Base-by-base conservation (phyloP, 1,140 invertebrate species). In the Philotrypesis tridentata region DNA sequence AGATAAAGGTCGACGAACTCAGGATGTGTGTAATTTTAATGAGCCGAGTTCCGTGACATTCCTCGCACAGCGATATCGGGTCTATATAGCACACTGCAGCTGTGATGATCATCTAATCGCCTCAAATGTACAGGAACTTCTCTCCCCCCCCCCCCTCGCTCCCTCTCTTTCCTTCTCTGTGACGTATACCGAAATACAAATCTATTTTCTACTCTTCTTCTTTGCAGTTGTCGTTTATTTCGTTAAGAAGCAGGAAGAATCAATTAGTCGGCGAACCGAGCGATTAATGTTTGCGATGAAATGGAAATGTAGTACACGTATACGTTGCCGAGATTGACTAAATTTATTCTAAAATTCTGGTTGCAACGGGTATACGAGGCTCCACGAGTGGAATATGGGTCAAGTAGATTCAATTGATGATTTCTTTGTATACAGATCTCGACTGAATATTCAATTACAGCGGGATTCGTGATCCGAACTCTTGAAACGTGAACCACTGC, bases 1-100 rank as follows among this genome's bases (percentile, higher is more conserved):
- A 80, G 79, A 74, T 67, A 67, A 68, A 74, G 79, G 79, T 74
- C 79, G 37, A 65, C 37, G 79, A 74, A 67, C 71, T 31, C 68
- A n/a, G 70, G 75, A 60, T 75, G 65, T 27, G 31, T 65, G 70
- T 63, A 80, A 65, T 73, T 60, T 73, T 80, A 80, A 73, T 25
- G 31, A 48, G 60, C 21, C 48, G 0, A 21, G 21, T 6, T 55
- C 68, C 23, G 61, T 27, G 40, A 33, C 33, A 37, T 37, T 67
- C 40, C 31, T 43, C 27, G 0, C 43, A 27, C 14, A 43, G 12
- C 12, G 33, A 43, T 14, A 43, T 25, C 25, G 71, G 60, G 9
- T 43, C 31, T 31, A 29, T n/a, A n/a, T n/a, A n/a, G n/a, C n/a
- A n/a, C n/a, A n/a, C n/a, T 8, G 29, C 21, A 0, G 17, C 55